These are phyloP conservation scores for Onthophagus sagittarius DNA, from an alignment of 2,888 invertebrate species.

Conservation along the genomic window DNA sequence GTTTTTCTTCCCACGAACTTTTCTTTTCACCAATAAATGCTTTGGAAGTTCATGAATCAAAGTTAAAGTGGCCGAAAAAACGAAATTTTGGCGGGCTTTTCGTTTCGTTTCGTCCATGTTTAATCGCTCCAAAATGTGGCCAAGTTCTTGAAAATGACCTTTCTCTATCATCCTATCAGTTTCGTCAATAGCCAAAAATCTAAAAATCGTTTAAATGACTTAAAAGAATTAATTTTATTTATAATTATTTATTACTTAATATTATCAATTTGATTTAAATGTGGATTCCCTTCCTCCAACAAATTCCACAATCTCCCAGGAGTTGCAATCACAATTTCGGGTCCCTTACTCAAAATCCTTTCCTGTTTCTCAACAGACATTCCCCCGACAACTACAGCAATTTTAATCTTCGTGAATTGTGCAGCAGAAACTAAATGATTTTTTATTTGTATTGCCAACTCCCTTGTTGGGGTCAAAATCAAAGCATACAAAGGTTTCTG, in stretches of 20 bases:
- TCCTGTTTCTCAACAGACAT: conserved; percentile 93
- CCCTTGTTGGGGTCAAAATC: conserved; percentile 92
- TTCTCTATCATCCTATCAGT: conserved; percentile 97
- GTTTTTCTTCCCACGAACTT: conserved; percentile 53
- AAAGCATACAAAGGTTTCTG: conserved; percentile 72
- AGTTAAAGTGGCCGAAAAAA: conserved; percentile 96
- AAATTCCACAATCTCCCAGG: conserved; percentile 97
- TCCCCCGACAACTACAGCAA: conserved; percentile 89
- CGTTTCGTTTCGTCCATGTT: conserved; percentile 64
- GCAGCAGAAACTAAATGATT: conserved; percentile 77
- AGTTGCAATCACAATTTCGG: conserved; percentile 95
- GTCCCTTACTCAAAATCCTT: conserved; percentile 72
- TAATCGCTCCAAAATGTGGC: conserved; percentile 72
- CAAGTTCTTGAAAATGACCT: conserved; percentile 92
- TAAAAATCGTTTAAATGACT: conserved; percentile 41
- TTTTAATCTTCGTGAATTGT: conserved; percentile 71
- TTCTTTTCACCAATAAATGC: conserved; percentile 61
- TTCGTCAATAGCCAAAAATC: conserved; percentile 93
- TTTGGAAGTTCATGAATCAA: conserved; percentile 81
- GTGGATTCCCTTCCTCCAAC: conserved; percentile 71
- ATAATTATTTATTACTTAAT: conserved; percentile 67
- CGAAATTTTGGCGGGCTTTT: conserved; percentile 79
- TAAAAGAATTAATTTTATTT: neutral
- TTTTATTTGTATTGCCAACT: conserved; percentile 91
- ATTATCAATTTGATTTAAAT: conserved; percentile 67